Evolutionary conservation across 2,888 invertebrate species (phyloP).

Genomic region (Gonocerus acuteangulatus): DNA sequence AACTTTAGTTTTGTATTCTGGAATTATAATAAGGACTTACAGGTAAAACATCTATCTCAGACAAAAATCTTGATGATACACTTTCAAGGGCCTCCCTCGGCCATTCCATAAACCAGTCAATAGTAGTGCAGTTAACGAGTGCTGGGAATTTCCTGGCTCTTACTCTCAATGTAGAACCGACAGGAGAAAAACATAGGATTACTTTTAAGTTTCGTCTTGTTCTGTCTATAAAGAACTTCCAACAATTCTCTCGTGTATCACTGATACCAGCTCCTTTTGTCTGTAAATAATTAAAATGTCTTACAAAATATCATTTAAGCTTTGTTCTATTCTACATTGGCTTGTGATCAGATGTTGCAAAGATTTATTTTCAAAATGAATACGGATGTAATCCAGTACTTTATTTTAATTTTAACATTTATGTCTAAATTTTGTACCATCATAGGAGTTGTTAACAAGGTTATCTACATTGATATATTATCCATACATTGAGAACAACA

Average conservation of each 20-base stretch:
- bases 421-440: no score
- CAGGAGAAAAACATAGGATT: constrained; percentile 89
- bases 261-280: constrained; percentile 72
- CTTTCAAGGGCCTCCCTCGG: constrained; percentile 83
- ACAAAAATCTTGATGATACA: constrained; percentile 74
- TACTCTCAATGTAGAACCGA: constrained; percentile 77
- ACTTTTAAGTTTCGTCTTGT: constrained; percentile 70
- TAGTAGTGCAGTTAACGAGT: constrained; percentile 82
- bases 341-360: no score
- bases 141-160: constrained; percentile 90
- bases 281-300: constrained; percentile 43
- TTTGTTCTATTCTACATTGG: no score
- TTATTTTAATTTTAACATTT: no score
- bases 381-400: no score
- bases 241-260: constrained; percentile 87
- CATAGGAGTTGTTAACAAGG: no score
- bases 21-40: no score
- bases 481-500: no score
- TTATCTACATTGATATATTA: no score
- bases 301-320: no score
- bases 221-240: constrained; percentile 89
- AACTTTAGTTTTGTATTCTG: no score
- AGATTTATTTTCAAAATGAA: no score
- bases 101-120: constrained; percentile 98
- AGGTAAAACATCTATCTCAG: constrained; percentile 66